Percentiles rank a stretch among this genome's conserved stretches.
Conservation (phyloP, 2,797 vertebrate species). For the Tolypeutes matacus region DNA sequence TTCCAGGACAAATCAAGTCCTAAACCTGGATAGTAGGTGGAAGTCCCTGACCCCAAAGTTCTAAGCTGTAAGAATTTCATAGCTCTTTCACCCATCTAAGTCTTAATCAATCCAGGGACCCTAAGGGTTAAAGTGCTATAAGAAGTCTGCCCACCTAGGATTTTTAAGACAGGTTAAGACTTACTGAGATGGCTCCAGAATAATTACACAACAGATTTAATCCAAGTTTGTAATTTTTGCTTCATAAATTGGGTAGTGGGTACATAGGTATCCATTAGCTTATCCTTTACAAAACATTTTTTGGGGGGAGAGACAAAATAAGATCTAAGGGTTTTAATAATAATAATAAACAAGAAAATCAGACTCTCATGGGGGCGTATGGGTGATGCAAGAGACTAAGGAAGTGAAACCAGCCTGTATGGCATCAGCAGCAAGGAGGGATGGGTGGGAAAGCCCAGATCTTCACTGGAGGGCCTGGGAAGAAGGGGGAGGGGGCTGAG, state of each 20-base stretch:
- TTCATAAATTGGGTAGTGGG: not conserved
- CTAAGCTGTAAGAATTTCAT: slow-evolving; percentile 1
- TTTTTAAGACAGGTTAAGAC: not conserved
- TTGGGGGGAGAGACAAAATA: slow-evolving; percentile 51
- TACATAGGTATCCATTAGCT: not conserved
- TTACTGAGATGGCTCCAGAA: not conserved
- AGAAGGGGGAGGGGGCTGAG: not conserved
- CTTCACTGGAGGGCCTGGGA: not conserved
- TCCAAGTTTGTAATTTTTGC: not conserved
- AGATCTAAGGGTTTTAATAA: slow-evolving; percentile 64
- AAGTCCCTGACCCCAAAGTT: not conserved
- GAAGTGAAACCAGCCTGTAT: slow-evolving; percentile 3
- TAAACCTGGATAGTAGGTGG: not conserved
- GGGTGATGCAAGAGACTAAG: not conserved
- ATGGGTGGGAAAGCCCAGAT: not conserved
- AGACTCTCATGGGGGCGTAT: slow-evolving; percentile 18
- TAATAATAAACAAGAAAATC: slow-evolving; percentile 16
- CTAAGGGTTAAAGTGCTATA: not conserved
- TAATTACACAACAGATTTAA: not conserved
- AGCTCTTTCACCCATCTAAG: not conserved
- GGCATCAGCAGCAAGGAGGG: not conserved
- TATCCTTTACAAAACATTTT: not conserved
- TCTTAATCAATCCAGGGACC: not conserved
- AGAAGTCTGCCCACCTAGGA: not conserved
- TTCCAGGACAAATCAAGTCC: slow-evolving; percentile 13